These are phyloP conservation scores for Seira musarum DNA, from an alignment of 2,888 invertebrate species.

Conservation along the genomic window DNA sequence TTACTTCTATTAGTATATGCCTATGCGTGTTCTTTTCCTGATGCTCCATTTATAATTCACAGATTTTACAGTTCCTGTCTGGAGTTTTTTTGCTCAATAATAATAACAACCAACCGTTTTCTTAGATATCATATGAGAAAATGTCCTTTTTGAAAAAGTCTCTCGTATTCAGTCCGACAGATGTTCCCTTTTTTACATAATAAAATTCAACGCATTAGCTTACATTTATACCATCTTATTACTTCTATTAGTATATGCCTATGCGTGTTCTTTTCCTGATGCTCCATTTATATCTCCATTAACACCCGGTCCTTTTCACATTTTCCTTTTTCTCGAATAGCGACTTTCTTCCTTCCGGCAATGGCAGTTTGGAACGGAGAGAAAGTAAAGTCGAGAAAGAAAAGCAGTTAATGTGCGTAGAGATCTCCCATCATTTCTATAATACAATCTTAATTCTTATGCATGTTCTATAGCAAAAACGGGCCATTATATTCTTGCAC, in stretches of 20 bases:
- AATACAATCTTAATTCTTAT: neutral
- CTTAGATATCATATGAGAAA: conserved; percentile 35
- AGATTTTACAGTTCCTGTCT: conserved; percentile 12
- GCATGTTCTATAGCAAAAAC: neutral
- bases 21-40: no score
- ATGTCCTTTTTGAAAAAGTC: conserved; percentile 13
- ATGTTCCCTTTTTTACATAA: conserved; percentile 2
- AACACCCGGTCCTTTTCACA: conserved; percentile 17
- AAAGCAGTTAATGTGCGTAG: no score
- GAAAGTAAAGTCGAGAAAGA: neutral
- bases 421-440: no score
- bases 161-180: conserved; percentile 33
- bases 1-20: no score
- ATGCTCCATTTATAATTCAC: no score
- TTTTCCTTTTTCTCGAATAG: neutral
- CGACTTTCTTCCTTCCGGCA: neutral
- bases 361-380: neutral
- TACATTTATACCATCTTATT: no score
- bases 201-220: no score
- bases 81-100: neutral
- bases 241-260: no score
- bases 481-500: neutral
- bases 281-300: conserved; percentile 31
- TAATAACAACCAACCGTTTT: conserved; percentile 17
- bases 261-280: neutral